These are phyloP conservation scores for Ceuthmochares aereus DNA, from an alignment of 2,113 vertebrate species.

Conservation along the genomic window DNA sequence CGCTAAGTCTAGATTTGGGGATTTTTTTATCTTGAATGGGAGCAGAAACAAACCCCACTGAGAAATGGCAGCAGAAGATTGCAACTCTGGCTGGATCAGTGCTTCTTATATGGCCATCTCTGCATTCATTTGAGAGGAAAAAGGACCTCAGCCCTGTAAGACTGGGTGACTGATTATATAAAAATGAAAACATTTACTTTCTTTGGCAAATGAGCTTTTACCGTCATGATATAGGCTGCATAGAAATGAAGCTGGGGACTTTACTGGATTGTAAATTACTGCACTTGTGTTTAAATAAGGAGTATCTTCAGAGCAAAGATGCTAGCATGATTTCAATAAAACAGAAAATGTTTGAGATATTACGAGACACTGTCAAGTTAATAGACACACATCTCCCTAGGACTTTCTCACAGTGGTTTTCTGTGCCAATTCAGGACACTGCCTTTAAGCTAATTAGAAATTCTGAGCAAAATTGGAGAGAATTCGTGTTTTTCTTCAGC, in stretches of 20 bases:
- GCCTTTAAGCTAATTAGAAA: constrained; percentile 14
- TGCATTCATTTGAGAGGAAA: not conserved
- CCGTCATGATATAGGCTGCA: not conserved
- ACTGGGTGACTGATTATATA: not conserved
- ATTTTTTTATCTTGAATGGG: not conserved
- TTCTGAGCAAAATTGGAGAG: constrained; percentile 35
- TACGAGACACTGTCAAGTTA: not conserved
- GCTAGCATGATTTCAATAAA: constrained; percentile 16
- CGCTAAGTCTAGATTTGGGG: rapidly evolving
- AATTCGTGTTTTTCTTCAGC: constrained; percentile 22
- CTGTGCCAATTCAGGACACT: not conserved
- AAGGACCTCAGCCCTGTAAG: not conserved
- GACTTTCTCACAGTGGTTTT: not conserved
- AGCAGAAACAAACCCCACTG: not conserved
- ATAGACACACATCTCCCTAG: not conserved
- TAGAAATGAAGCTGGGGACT: not conserved
- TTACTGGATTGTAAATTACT: not conserved
- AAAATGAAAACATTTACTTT: not conserved
- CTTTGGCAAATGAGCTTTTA: constrained; percentile 27
- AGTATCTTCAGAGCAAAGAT: constrained; percentile 1
- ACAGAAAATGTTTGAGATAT: not conserved
- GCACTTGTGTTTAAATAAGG: not conserved
- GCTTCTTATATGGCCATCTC: not conserved
- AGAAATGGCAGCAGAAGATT: not conserved
- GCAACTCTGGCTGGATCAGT: not conserved